Base-by-base conservation (phyloP, 2,888 invertebrate species). In the Cheilosia variabilis region DNA sequence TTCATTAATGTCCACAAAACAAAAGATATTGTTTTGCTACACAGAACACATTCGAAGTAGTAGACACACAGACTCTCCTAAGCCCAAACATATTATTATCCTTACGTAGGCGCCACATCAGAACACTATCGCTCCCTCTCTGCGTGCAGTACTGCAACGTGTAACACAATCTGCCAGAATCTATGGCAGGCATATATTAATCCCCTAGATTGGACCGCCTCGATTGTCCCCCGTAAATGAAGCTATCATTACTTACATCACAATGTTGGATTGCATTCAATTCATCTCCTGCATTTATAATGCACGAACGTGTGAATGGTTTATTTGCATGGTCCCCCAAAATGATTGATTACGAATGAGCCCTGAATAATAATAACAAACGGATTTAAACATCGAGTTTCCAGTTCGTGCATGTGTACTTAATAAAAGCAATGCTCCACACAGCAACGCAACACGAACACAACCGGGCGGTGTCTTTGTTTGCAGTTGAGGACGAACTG, bases 341-440 rank as follows among this genome's bases (percentile, higher is more conserved):
- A 41, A 53, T 52, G 19, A 37, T 27, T 27, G 65, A 37, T 80
- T 73, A 52, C 62, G 43, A 34, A 72, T 60, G 72, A 65, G 57
- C 4, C 63, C 45, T 58, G 65, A 65, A 72, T 69, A 75, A 57
- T 75, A 81, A 63, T 68, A 81, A 63, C 75, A 47, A 75, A 69
- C 45, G 62, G 55, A 41, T 69, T 75, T 62, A 69, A 66, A 68
- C 80, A 68, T 50, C 45, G 31, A 37, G 50, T 52, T 55, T 43
- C 22, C 52, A 63, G 68, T 73, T 55, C n/a, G 34, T 34, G 65
- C 62, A 68, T 58, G 58, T 66, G 66, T 66, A 60, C 58, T 76
- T 66, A 66, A 66, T 66, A 58, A 76, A 58, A 76, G 31, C 75
- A 66, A 19, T 45, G 34, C 45, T 4, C 37, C 63, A 19, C 24